Percentiles rank a stretch among this genome's conserved stretches.
Evolutionary conservation across 2,113 vertebrate genomes (phyloP).

Genomic region (Pituophis catenifer): DNA sequence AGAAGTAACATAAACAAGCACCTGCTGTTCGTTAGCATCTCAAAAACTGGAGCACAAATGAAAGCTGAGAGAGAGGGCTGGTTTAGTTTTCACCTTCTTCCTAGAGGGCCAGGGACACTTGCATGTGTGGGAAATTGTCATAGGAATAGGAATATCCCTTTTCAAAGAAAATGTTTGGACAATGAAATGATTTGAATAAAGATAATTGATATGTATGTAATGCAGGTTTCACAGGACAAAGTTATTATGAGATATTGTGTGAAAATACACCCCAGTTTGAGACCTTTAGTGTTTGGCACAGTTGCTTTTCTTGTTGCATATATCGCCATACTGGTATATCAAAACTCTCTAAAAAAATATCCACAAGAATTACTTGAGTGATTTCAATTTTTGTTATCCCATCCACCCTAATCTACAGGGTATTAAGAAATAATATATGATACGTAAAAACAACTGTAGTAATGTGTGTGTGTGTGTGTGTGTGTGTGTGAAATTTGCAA

Average conservation of each 20-base stretch:
- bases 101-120: too few species aligned
- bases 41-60: neutral
- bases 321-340: neutral
- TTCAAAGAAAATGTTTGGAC: neutral
- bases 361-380: constrained; percentile 20
- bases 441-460: neutral
- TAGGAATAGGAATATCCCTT: neutral
- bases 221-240: neutral
- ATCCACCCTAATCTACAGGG: constrained; percentile 28
- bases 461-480: too few species aligned
- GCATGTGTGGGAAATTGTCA: too few species aligned
- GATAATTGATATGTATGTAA: neutral
- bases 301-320: constrained; percentile 3
- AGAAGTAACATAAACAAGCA: neutral
- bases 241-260: neutral
- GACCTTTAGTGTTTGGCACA: neutral
- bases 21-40: neutral
- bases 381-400: neutral
- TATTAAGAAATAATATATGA: constrained; percentile 18
- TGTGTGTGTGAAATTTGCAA: neutral
- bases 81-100: neutral
- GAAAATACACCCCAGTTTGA: neutral
- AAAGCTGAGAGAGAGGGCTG: neutral
- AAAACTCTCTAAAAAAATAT: neutral
- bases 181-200: neutral